These are phyloP conservation scores for Xanthostigma xanthostigma DNA, from an alignment of 2,888 invertebrate species.

Conservation along the genomic window DNA sequence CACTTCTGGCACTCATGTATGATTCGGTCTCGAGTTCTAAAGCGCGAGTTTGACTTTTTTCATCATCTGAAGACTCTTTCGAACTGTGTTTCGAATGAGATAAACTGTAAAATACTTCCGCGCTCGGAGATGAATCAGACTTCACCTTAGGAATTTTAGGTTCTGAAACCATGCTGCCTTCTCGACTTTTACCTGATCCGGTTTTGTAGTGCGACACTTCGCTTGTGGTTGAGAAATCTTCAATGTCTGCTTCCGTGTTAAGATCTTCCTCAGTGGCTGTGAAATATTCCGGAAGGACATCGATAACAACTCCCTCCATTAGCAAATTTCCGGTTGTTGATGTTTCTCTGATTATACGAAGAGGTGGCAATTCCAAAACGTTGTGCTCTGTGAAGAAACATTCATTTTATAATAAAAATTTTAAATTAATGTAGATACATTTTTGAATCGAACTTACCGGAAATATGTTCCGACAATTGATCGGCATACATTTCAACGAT, in stretches of 20 bases:
- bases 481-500: slow-evolving; percentile 91
- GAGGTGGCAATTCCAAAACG: slow-evolving; percentile 71
- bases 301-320: slow-evolving; percentile 85
- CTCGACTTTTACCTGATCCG: no score
- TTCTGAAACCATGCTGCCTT: no score
- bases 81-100: no score
- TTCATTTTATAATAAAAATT: neutral
- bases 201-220: neutral
- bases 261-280: slow-evolving; percentile 64
- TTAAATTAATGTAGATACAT: no score
- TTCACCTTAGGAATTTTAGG: no score
- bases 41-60: neutral
- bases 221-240: slow-evolving; percentile 34
- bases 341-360: slow-evolving; percentile 78
- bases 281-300: slow-evolving; percentile 75
- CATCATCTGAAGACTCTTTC: no score
- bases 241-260: slow-evolving; percentile 73
- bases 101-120: no score
- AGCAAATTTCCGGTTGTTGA: slow-evolving; percentile 74
- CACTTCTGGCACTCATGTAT: slow-evolving; percentile 4
- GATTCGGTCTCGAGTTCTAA: slow-evolving; percentile 3
- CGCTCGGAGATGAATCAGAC: no score
- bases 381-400: slow-evolving; percentile 49
- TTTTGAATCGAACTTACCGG: slow-evolving; percentile 28
- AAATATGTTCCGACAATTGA: slow-evolving; percentile 76